Percentiles rank a stretch among this genome's conserved stretches.
Evolutionary conservation across 1,140 invertebrate species (phyloP).

Genomic region (Nasonia longicornis): DNA sequence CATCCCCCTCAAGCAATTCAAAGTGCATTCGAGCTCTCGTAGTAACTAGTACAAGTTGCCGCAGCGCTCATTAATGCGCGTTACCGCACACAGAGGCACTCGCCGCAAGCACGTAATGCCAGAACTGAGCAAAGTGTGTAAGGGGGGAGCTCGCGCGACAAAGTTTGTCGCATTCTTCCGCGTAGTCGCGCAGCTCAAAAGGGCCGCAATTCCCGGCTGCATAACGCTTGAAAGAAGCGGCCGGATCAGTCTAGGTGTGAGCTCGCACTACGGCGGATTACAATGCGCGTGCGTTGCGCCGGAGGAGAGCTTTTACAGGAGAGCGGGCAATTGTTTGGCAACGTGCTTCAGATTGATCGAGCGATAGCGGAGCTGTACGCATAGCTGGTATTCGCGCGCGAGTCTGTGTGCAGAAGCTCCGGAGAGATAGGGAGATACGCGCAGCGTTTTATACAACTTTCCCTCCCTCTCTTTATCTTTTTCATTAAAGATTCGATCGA

Average conservation of each 20-base stretch:
- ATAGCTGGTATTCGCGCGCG: not conserved
- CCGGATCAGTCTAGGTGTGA: not conserved
- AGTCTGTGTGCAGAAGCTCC: not conserved
- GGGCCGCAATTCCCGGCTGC: not conserved
- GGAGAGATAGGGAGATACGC: not conserved
- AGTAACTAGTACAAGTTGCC: no score
- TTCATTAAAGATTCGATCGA: not conserved
- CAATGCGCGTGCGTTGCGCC: not conserved
- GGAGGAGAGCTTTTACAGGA: not conserved
- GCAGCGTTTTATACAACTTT: not conserved
- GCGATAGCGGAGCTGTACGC: conserved; percentile 28
- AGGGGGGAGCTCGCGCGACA: not conserved
- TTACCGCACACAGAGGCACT: no score
- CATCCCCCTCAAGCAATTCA: not conserved
- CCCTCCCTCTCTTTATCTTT: not conserved
- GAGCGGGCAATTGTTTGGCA: conserved; percentile 38
- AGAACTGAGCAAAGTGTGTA: no score
- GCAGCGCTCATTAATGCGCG: no score
- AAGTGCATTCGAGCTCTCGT: not conserved
- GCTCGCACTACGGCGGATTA: not conserved
- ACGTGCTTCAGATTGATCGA: conserved; percentile 47
- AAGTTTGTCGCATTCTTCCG: not conserved
- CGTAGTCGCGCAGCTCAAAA: not conserved
- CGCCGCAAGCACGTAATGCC: no score
- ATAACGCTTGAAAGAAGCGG: not conserved